Evolutionary conservation across 64 coral and sea anemone species (phyloP).

Genomic region (Exaiptasia diaphana): DNA sequence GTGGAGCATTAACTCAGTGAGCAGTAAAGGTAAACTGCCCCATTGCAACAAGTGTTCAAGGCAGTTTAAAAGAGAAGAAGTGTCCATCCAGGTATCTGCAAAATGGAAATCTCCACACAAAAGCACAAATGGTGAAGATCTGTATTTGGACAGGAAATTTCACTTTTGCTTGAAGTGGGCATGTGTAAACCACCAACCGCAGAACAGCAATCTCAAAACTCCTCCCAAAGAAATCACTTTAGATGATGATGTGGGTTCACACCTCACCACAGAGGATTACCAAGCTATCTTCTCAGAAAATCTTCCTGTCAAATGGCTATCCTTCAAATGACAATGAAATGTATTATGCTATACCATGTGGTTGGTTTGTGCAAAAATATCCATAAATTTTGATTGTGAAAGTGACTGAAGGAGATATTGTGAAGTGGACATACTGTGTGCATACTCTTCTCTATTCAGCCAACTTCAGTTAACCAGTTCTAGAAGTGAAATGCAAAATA

Average conservation of each 20-base stretch:
- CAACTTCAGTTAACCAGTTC: too few relatives aligned
- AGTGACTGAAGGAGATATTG: too few relatives aligned
- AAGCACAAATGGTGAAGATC: constrained; percentile 18
- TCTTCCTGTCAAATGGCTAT: constrained; percentile 32
- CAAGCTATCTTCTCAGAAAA: constrained; percentile 15
- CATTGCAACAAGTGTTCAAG: constrained; percentile 23
- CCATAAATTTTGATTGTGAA: too few relatives aligned
- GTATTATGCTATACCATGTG: constrained; percentile 7
- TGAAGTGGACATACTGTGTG: too few relatives aligned
- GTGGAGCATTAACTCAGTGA: constrained; percentile 37
- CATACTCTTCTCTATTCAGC: too few relatives aligned
- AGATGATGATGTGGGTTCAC: not conserved
- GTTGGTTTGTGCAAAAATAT: too few relatives aligned
- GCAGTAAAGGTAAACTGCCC: constrained; percentile 23
- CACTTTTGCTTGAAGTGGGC: constrained; percentile 67
- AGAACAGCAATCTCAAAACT: too few relatives aligned
- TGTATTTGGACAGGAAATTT: constrained; percentile 19
- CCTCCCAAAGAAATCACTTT: constrained; percentile 22
- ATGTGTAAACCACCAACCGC: too few relatives aligned
- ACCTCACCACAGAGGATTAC: constrained; percentile 35
- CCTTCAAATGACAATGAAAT: constrained; percentile 18
- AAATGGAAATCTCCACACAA: constrained; percentile 33
- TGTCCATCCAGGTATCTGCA: constrained; percentile 42
- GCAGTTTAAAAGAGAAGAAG: constrained; percentile 29
- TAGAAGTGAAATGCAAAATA: too few relatives aligned